Evolutionary conservation across 1,140 invertebrate genomes (phyloP), one percentile per base, ranked within the genome.

Genomic region (Drosophila bocqueti): DNA sequence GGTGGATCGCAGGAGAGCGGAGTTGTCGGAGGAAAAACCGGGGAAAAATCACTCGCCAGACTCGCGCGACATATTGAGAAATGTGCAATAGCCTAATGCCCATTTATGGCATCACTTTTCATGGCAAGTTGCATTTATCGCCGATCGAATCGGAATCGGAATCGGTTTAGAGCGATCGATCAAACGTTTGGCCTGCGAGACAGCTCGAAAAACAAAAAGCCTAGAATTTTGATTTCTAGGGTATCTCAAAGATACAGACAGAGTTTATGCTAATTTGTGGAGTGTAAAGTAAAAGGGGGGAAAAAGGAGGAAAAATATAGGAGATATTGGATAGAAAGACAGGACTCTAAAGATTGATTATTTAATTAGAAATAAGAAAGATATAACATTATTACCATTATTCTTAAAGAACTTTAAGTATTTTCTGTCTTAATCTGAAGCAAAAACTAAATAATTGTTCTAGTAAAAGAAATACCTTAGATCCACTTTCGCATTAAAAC

Each of bases 11-110:
- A 24, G 52, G 52, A 9, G 34, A 24, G 1, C 31, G 34, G 34
- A 38, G 52, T 10, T 36, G 52, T 54, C 13, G 4, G 21, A 2
- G 49, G 18, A 46, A 60, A 45, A 66, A 63, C 76, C 78, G 71
- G 57, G 69, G 83, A 89, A 91, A 91, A 90, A 90, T 80, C 90
- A 89, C 81, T 91, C 87, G 86, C 34, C 77, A 82, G 64, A 62
- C 79, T 85, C 83, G 83, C 83, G 87, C 89, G 91, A 92, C 91
- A 92, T 92, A 92, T 92, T 92, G 91, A 92, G 91, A 92, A 92
- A 92, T 92, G 91, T 92, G 91, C 91, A 92, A 92, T 92, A 92
- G 91, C 91, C 90, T 91, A 91, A 91, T 91, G 86, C 79, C 91
- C 91, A 92, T 92, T 85, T 92, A 92, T 79, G 91, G 91, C 67